Conservation (phyloP, 2,888 invertebrate species). For the Pristionchus exspectatus region DNA sequence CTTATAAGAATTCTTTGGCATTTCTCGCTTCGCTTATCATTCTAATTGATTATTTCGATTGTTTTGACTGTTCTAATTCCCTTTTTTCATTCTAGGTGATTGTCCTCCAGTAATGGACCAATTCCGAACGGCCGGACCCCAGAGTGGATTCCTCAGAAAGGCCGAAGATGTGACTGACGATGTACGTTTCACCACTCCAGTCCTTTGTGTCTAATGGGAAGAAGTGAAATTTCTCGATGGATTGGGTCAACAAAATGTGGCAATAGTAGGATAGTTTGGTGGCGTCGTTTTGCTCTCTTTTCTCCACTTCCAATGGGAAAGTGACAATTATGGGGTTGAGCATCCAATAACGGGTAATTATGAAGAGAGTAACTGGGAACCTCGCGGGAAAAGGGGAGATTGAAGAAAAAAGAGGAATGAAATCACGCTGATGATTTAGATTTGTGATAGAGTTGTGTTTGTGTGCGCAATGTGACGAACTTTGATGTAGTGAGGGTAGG, state of each 20-base stretch:
- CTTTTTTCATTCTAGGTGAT: neutral
- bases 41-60: neutral
- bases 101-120: slow-evolving; percentile 64
- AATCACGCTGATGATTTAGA: neutral
- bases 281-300: neutral
- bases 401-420: neutral
- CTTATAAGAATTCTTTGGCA: neutral
- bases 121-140: slow-evolving; percentile 64
- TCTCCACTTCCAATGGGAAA: neutral
- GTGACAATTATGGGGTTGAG: slow-evolving; percentile 18
- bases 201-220: too few relatives aligned
- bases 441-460: neutral
- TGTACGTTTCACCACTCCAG: slow-evolving; percentile 61
- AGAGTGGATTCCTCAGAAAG: slow-evolving; percentile 68
- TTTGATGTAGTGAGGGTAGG: neutral
- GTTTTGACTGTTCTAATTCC: neutral
- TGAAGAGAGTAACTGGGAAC: neutral
- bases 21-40: neutral
- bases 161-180: slow-evolving; percentile 77
- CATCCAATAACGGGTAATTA: neutral
- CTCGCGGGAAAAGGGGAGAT: neutral
- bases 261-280: neutral
- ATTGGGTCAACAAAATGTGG: neutral
- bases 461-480: neutral
- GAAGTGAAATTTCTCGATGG: too few relatives aligned